Evolutionary conservation across 2,888 invertebrate species (phyloP), one percentile per base, ranked within the genome.

Genomic region (Macrophya annulata): DNA sequence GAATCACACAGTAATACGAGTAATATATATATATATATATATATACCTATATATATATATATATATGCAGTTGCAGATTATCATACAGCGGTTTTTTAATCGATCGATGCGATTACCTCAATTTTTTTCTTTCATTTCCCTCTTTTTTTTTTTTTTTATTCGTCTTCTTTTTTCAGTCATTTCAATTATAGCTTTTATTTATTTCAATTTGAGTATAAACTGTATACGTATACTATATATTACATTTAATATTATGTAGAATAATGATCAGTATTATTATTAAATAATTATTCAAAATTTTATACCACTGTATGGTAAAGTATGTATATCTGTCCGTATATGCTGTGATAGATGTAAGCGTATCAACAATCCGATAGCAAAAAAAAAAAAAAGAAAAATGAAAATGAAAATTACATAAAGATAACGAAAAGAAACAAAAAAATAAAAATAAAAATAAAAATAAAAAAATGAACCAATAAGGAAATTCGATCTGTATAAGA

Each of bases 341-440:
- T 91, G 91, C 91, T 91, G 91, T 91, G 91, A 91, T 91, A 91
- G 91, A 91, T 91, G 90, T 91, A 91, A 91, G 91, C 91, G 91
- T 91, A 91, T 91, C 91, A 91, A 91, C 91, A 91, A 91, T 91
- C 91, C 89, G 89, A 90, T 77, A 71, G 88, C 55, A 85, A 86
- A 43, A 71, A 85, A 79, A 51, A 83, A 74, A 48, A 81, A 25
- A 45, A 85, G 76, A 48, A 84, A 86, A 85, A 86, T 71, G n/a
- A n/a, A n/a, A n/a, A n/a, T n/a, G n/a, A n/a, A n/a, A n/a, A n/a
- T 85, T 82, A 31, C 79, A 85, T 71, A 71, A 85, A 37, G 74
- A 83, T 81, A 81, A 81, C 55, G 76, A 82, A 31, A 83, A 82
- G 48, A 83, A 77, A 31, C 74, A 76, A 25, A 62, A 86, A 25